These are phyloP conservation scores for Cyprinus carpio DNA, from an alignment of 2,113 vertebrate genomes.

Conservation along the genomic window DNA sequence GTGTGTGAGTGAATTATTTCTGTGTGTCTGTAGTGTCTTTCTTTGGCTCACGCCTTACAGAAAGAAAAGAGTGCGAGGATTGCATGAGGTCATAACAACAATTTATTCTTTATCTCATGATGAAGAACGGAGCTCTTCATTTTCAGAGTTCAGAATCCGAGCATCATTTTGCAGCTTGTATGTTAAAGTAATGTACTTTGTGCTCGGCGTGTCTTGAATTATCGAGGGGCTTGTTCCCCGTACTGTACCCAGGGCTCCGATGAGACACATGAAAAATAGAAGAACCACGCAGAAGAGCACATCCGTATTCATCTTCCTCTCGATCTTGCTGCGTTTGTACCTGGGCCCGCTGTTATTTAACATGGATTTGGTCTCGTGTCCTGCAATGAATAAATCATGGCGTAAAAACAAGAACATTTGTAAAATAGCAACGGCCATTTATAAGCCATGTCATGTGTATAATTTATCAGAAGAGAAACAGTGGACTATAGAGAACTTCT, in stretches of 20 bases:
- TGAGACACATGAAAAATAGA: slow-evolving; percentile 88
- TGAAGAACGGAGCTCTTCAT: slow-evolving; percentile 39
- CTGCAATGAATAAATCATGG: slow-evolving; percentile 68
- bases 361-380: slow-evolving; percentile 95
- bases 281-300: slow-evolving; percentile 86
- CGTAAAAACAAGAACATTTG: slow-evolving; percentile 22
- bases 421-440: background rate
- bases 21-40: slow-evolving; percentile 44
- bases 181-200: slow-evolving; percentile 6
- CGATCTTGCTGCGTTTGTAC: slow-evolving; percentile 93
- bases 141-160: background rate
- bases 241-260: slow-evolving; percentile 85
- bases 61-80: slow-evolving; percentile 19
- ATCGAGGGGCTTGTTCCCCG: background rate
- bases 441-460: background rate
- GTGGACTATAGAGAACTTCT: background rate
- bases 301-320: slow-evolving; percentile 84
- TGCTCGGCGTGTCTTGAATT: slow-evolving; percentile 19
- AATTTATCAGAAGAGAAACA: slow-evolving; percentile 5
- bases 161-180: too few species aligned
- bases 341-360: slow-evolving; percentile 87
- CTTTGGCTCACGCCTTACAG: slow-evolving; percentile 22
- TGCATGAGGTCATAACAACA: slow-evolving; percentile 31
- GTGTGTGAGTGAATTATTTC: slow-evolving; percentile 36
- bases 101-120: slow-evolving; percentile 40